phyloP scores from a whole-genome alignment of 2,113 vertebrate genomes.

The Eurypyga helias region DNA sequence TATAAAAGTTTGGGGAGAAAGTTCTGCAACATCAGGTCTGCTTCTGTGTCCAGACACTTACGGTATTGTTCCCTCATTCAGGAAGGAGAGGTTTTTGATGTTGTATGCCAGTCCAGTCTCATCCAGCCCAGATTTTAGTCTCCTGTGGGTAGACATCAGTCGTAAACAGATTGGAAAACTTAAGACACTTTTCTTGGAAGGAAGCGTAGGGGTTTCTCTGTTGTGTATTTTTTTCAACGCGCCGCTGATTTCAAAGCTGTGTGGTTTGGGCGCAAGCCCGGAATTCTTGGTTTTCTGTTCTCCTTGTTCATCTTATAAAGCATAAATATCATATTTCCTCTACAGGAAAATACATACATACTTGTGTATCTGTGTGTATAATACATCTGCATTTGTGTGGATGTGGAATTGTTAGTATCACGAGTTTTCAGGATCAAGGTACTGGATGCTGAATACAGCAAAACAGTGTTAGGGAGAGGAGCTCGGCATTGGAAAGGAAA shows the following conservation, averaged over 20 bases:
- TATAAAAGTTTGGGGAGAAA: not conserved
- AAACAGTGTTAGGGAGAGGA: not conserved
- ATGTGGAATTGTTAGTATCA: not conserved
- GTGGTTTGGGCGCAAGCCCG: constrained; percentile 63
- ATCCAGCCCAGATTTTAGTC: constrained; percentile 30
- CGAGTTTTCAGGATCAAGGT: not conserved
- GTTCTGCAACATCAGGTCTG: not conserved
- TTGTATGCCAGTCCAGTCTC: not conserved
- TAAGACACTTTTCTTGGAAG: constrained; percentile 59
- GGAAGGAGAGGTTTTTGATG: constrained; percentile 30
- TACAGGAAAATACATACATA: not conserved
- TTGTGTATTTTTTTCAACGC: not conserved
- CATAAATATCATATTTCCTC: constrained; percentile 20
- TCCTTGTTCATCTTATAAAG: constrained; percentile 51
- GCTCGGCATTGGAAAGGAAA: not conserved
- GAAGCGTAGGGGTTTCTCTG: not conserved
- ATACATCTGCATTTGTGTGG: not conserved
- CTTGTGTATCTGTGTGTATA: not conserved
- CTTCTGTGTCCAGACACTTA: constrained; percentile 17
- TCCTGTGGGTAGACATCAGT: constrained; percentile 66
- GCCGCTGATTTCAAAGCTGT: constrained; percentile 66
- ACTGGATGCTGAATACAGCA: not conserved
- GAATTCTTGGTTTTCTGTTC: constrained; percentile 54
- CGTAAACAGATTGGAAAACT: constrained; percentile 59
- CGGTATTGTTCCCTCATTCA: not conserved